A percentile compares a stretch with the other conserved stretches of the same genome.
Evolutionary conservation across 2,888 invertebrate genomes (phyloP).

Genomic region (Galerucella nymphaeae): DNA sequence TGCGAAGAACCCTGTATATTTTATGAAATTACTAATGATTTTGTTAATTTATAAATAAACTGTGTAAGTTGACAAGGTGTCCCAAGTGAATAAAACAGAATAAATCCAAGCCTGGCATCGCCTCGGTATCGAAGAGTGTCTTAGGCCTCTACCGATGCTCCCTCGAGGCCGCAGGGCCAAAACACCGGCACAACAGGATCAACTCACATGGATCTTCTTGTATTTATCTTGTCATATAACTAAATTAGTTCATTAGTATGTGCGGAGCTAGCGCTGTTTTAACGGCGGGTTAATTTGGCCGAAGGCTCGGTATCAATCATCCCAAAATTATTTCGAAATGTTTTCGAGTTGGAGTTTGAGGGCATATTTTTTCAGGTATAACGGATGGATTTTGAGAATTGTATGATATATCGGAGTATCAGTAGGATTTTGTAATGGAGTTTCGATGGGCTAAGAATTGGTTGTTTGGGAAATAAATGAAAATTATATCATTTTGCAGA

Average conservation of each 20-base stretch:
- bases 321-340: constrained; percentile 47
- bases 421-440: not conserved
- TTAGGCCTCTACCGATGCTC: constrained; percentile 55
- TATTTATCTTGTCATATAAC: constrained; percentile 66
- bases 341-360: constrained; percentile 19
- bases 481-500: too few species aligned
- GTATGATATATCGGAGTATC: constrained; percentile 13
- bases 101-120: constrained; percentile 32
- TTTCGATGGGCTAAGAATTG: not conserved
- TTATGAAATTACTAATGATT: not conserved
- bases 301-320: constrained; percentile 47
- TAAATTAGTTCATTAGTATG: constrained; percentile 61
- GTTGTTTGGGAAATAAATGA: not conserved
- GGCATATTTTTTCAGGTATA: constrained; percentile 29
- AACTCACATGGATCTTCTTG: constrained; percentile 62
- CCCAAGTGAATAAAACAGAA: constrained; percentile 26
- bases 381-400: constrained; percentile 22
- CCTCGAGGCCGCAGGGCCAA: constrained; percentile 53
- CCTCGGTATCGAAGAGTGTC: constrained; percentile 33
- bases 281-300: constrained; percentile 47
- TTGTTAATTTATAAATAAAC: not conserved
- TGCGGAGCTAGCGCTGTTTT: constrained; percentile 45
- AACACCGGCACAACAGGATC: constrained; percentile 58
- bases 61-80: constrained; percentile 3
- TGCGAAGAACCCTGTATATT: not conserved